Conservation (phyloP, 2,797 vertebrate species). For the Danio tinwini region DNA sequence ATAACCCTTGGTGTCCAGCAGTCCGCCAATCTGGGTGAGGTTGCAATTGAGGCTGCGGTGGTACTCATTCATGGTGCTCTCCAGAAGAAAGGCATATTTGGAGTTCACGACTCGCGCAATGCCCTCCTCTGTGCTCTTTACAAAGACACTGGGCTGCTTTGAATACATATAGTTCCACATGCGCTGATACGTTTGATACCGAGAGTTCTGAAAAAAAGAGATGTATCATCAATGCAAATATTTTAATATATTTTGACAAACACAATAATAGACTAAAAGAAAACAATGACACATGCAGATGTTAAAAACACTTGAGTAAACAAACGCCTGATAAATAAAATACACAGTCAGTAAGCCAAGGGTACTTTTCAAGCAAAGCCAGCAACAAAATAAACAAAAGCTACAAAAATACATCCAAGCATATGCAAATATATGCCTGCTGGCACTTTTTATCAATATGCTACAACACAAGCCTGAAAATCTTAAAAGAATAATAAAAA, state of each 20-base stretch:
- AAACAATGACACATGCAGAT: not conserved
- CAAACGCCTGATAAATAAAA: conserved; percentile 31
- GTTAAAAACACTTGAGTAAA: conserved; percentile 25
- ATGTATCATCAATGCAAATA: not conserved
- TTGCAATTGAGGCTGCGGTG: conserved; percentile 91
- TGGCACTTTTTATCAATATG: not conserved
- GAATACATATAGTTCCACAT: conserved; percentile 98
- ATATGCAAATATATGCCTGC: conserved; percentile 27
- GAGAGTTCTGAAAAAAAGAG: conserved; percentile 79
- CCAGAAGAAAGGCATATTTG: conserved; percentile 90
- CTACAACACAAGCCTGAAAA: not conserved
- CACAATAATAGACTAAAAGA: not conserved
- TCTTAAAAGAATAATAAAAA: not conserved
- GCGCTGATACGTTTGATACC: conserved; percentile 92
- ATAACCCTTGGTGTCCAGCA: conserved; percentile 92
- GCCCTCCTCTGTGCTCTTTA: conserved; percentile 92
- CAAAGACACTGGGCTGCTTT: conserved; percentile 91
- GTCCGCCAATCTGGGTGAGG: conserved; percentile 90
- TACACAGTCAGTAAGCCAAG: conserved; percentile 21
- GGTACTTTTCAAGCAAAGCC: conserved; percentile 21
- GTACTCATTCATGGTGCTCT: conserved; percentile 95
- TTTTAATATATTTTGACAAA: not conserved
- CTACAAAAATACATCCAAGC: conserved; percentile 31
- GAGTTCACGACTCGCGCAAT: conserved; percentile 90
- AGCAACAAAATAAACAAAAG: conserved; percentile 6